Conservation (phyloP, 2,113 vertebrate genomes). For the Lepus europaeus region DNA sequence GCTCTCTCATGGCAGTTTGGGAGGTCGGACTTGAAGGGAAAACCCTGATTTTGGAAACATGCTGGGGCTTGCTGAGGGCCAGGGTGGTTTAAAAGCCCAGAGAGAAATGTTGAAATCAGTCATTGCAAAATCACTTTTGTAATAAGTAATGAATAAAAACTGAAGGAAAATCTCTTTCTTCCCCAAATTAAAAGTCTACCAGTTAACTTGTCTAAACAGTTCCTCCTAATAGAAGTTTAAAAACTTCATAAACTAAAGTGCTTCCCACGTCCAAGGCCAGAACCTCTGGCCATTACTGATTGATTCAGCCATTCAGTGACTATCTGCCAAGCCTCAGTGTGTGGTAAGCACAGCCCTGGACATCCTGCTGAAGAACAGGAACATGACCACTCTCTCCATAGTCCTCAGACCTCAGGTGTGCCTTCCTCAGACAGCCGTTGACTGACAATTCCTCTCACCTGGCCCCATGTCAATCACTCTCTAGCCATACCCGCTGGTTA, state of each 20-base stretch:
- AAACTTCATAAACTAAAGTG: conserved; percentile 64
- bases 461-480: background rate
- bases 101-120: conserved; percentile 79
- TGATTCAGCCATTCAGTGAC: conserved; percentile 64
- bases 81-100: conserved; percentile 74
- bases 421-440: background rate
- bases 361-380: background rate
- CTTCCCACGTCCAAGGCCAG: conserved; percentile 68
- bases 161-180: conserved; percentile 78
- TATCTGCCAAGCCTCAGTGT: background rate
- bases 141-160: conserved; percentile 81
- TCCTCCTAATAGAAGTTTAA: conserved; percentile 64
- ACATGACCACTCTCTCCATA: background rate
- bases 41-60: conserved; percentile 57
- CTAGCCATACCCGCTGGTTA: background rate
- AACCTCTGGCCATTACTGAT: conserved; percentile 41
- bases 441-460: background rate
- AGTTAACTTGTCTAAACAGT: conserved; percentile 81
- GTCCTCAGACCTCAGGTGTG: background rate
- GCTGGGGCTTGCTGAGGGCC: conserved; percentile 72
- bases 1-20: conserved; percentile 75
- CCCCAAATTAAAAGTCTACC: conserved; percentile 78
- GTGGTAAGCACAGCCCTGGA: background rate
- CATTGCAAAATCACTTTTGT: conserved; percentile 81
- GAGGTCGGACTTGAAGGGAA: conserved; percentile 74